Percentiles rank a stretch among this genome's conserved stretches.
Conservation (phyloP, 1,140 invertebrate species). For the Thaumatotibia leucotreta region DNA sequence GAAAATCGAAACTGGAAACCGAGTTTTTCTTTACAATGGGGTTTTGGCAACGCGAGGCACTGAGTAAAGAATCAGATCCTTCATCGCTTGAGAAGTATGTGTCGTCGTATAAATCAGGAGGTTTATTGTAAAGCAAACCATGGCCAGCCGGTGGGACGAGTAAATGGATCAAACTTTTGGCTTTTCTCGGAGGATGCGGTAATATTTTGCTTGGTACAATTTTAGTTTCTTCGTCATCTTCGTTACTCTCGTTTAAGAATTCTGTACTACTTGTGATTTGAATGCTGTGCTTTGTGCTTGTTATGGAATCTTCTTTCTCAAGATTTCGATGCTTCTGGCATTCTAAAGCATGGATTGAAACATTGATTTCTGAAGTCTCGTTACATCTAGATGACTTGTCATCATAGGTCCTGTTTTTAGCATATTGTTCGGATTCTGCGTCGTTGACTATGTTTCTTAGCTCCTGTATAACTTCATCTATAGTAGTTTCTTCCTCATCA, state of each 20-base stretch:
- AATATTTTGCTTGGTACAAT: slow-evolving; percentile 81
- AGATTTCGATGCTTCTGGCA: slow-evolving; percentile 50
- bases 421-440: slow-evolving; percentile 84
- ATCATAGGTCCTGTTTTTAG: slow-evolving; percentile 69
- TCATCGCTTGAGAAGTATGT: slow-evolving; percentile 79
- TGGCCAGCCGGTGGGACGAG: slow-evolving; percentile 71
- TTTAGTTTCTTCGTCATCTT: slow-evolving; percentile 72
- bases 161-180: slow-evolving; percentile 78
- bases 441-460: slow-evolving; percentile 90
- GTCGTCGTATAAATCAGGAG: slow-evolving; percentile 82
- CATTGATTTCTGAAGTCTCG: slow-evolving; percentile 61
- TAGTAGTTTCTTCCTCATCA: slow-evolving; percentile 88
- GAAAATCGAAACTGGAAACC: slow-evolving; percentile 56
- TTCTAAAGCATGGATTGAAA: slow-evolving; percentile 44
- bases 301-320: slow-evolving; percentile 72
- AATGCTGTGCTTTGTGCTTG: slow-evolving; percentile 71
- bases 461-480: slow-evolving; percentile 92
- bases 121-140: slow-evolving; percentile 67
- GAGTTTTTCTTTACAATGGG: slow-evolving; percentile 53
- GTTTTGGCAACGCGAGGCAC: slow-evolving; percentile 78
- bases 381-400: slow-evolving; percentile 60
- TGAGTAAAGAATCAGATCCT: slow-evolving; percentile 83
- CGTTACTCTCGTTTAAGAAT: slow-evolving; percentile 40
- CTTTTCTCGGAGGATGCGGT: slow-evolving; percentile 79
- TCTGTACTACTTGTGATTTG: slow-evolving; percentile 63